Evolutionary conservation across 1,140 invertebrate genomes (phyloP), one percentile per base, ranked within the genome.

Genomic region (Philotrypesis tridentata): DNA sequence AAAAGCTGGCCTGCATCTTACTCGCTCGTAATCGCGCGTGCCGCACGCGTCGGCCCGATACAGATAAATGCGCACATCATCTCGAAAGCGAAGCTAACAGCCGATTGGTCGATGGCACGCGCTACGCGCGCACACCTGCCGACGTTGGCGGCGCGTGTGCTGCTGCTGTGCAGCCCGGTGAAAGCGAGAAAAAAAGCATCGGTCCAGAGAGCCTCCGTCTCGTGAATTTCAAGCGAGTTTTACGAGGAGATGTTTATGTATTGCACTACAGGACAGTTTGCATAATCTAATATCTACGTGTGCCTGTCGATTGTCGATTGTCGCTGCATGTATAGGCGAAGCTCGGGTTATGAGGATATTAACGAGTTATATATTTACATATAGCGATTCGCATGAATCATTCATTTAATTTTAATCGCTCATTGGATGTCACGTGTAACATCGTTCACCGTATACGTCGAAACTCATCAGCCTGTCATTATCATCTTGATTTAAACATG

Each of bases 101-200:
- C 83, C 84, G 83, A 91, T 91, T 91, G 89, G 90, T 84, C 85
- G 86, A 75, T 78, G 90, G 90, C 90, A 91, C 90, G 90, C 89
- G 90, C 86, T 90, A 91, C 90, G 90, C 89, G 90, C 86, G 86
- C 88, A 87, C 90, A 90, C 90, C 89, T 90, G 89, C 88, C 85
- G 40, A 14, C 4, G 4, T 60, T 60, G 2, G 4, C 5, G 79
- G 71, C 73, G 80, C 82, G 70, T 78, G 27, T n/a, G 21, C n/a
- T n/a, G n/a, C n/a, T n/a, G n/a, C n/a, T n/a, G n/a, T n/a, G n/a
- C n/a, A n/a, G n/a, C 67, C 67, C 31, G 67, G 67, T 70, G 67
- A 70, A 70, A 70, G 31, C 67, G 61, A 65, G 61, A 65, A 65
- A 65, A 65, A 29, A 37, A 17, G 25, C 14, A 11, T 21, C 67